Percentiles rank a stretch among this genome's conserved stretches.
Conservation (phyloP, 2,113 vertebrate genomes). For the Redunca redunca region DNA sequence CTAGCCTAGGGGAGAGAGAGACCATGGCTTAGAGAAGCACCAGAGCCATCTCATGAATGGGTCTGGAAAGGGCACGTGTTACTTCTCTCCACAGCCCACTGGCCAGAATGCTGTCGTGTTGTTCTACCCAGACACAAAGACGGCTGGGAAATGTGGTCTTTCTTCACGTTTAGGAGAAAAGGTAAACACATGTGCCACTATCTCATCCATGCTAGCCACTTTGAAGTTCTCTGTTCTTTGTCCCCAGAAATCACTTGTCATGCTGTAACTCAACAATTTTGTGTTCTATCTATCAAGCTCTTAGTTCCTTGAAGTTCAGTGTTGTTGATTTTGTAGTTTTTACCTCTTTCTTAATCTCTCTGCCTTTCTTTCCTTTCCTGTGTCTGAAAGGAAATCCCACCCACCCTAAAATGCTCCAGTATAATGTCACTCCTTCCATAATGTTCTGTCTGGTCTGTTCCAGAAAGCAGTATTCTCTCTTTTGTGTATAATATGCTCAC, state of each 20-base stretch:
- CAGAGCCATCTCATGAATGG: neutral
- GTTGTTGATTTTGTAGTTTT: neutral
- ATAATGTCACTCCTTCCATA: neutral
- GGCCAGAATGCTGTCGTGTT: neutral
- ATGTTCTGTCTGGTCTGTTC: neutral
- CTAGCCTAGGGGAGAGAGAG: neutral
- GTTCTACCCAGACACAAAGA: neutral
- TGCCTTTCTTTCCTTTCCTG: neutral
- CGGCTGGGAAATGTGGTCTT: neutral
- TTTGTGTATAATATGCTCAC: neutral
- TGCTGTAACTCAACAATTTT: neutral
- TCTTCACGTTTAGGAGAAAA: neutral
- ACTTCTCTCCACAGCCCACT: neutral
- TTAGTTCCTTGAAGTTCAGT: neutral
- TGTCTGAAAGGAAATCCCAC: neutral
- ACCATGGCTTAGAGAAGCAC: neutral
- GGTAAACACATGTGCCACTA: rapidly evolving
- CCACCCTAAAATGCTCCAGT: neutral
- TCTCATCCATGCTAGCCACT: neutral
- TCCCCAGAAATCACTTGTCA: neutral
- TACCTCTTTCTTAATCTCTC: neutral
- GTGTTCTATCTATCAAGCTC: neutral
- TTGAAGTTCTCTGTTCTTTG: neutral
- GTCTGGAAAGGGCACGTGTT: rapidly evolving
- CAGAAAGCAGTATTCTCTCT: neutral